phyloP scores from a whole-genome alignment of 2,888 invertebrate genomes.

The Nomada ferruginata region DNA sequence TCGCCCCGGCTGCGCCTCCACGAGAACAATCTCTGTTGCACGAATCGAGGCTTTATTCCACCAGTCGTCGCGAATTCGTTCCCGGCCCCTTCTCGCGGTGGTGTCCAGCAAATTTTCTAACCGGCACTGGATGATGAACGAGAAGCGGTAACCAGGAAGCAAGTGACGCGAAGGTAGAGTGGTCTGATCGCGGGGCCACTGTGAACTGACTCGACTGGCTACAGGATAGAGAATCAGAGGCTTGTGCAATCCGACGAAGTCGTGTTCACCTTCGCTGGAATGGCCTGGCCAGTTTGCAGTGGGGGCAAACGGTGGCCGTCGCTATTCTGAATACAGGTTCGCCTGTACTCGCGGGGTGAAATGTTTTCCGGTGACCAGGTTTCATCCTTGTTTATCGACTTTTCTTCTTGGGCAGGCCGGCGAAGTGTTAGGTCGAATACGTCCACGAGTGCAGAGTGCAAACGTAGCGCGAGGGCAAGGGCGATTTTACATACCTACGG shows the following conservation, averaged over 20 bases:
- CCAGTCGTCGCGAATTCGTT: no score
- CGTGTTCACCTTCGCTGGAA: constrained; percentile 51
- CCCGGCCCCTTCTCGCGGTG: no score
- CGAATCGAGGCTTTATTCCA: no score
- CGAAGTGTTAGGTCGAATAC: no score
- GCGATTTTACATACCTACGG: no score
- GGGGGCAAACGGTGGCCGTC: constrained; percentile 45
- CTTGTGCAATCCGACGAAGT: constrained; percentile 75
- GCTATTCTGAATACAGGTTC: constrained; percentile 34
- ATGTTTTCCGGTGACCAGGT: constrained; percentile 15
- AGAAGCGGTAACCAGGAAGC: constrained; percentile 39
- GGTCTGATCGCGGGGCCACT: constrained; percentile 73
- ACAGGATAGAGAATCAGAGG: constrained; percentile 72
- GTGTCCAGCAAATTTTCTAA: neutral
- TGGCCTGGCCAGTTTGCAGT: constrained; percentile 46
- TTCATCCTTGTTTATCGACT: neutral
- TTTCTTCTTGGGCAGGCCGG: neutral
- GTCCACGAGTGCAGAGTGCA: no score
- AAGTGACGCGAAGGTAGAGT: constrained; percentile 63
- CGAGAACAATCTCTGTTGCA: no score
- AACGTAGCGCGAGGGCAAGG: no score
- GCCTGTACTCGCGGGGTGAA: constrained; percentile 11
- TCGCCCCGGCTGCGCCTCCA: no score
- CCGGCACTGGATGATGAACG: neutral
- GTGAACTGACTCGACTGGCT: constrained; percentile 74